A percentile compares a stretch with the other conserved stretches of the same genome.
Evolutionary conservation across 1,140 invertebrate species (phyloP).

Genomic region (Zophobas atratus): DNA sequence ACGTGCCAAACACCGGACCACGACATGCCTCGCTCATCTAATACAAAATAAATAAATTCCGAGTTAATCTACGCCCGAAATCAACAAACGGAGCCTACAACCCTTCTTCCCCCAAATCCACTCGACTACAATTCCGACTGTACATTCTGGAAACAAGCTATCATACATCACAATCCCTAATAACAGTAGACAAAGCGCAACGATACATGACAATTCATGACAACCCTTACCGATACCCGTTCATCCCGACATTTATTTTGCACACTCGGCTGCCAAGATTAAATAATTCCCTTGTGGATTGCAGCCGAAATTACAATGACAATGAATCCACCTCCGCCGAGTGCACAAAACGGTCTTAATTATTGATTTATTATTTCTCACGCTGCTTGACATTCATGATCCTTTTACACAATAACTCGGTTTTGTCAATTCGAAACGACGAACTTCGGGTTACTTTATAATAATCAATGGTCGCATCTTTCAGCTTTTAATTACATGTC

Average conservation of each 20-base stretch:
- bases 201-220: conserved; percentile 4
- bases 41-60: conserved; percentile 38
- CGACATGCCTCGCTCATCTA: conserved; percentile 11
- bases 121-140: conserved; percentile 8
- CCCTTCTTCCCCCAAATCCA: conserved; percentile 13
- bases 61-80: conserved; percentile 30
- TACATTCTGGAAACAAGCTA: conserved; percentile 21
- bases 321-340: conserved; percentile 14
- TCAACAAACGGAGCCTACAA: conserved; percentile 13
- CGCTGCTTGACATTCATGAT: conserved; percentile 16
- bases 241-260: conserved; percentile 15
- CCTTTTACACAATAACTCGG: conserved; percentile 25
- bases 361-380: conserved; percentile 39
- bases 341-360: conserved; percentile 30
- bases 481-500: conserved; percentile 30
- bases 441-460: conserved; percentile 25
- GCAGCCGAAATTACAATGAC: conserved; percentile 20
- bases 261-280: conserved; percentile 13
- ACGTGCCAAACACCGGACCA: conserved; percentile 20
- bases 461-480: conserved; percentile 21
- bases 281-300: conserved; percentile 19
- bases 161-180: conserved; percentile 26
- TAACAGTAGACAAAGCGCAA: conserved; percentile 22
- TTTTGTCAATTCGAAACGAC: conserved; percentile 17
- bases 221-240: conserved; percentile 11